phyloP scores from a whole-genome alignment of 2,888 invertebrate species.

The Pinctada fucata region DNA sequence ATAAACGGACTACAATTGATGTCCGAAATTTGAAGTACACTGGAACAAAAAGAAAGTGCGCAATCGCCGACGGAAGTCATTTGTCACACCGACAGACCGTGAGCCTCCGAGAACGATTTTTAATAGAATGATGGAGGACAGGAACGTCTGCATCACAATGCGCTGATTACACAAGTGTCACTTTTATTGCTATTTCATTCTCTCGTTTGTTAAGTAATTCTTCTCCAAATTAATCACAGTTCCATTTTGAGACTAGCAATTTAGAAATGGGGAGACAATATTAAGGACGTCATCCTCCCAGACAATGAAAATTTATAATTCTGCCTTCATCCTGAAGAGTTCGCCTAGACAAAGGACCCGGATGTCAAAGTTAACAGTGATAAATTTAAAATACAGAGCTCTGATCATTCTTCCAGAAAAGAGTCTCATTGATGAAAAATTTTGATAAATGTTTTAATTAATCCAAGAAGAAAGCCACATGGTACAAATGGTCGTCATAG shows the following conservation, averaged over 20 bases:
- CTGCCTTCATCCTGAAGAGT: not conserved
- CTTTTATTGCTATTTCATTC: not conserved
- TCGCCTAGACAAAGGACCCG: not conserved
- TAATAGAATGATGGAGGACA: too few species aligned
- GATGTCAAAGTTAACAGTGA: not conserved
- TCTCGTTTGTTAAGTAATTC: not conserved
- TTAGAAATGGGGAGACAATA: not conserved
- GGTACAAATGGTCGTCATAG: constrained; percentile 8
- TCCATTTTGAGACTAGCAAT: not conserved
- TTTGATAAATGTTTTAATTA: constrained; percentile 33
- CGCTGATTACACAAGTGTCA: not conserved
- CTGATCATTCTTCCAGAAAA: not conserved
- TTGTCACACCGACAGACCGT: too few species aligned
- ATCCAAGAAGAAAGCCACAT: constrained; percentile 8
- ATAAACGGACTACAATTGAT: too few species aligned
- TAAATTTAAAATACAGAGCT: not conserved
- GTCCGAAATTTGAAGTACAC: too few species aligned
- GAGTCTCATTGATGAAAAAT: not conserved
- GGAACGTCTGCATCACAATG: too few species aligned
- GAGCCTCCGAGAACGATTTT: too few species aligned
- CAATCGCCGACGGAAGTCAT: too few species aligned
- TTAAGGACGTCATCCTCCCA: not conserved
- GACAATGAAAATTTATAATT: not conserved
- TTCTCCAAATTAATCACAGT: not conserved
- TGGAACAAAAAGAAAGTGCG: too few species aligned